Conservation (phyloP, 2,113 vertebrate species). For the Chinchilla lanigera region DNA sequence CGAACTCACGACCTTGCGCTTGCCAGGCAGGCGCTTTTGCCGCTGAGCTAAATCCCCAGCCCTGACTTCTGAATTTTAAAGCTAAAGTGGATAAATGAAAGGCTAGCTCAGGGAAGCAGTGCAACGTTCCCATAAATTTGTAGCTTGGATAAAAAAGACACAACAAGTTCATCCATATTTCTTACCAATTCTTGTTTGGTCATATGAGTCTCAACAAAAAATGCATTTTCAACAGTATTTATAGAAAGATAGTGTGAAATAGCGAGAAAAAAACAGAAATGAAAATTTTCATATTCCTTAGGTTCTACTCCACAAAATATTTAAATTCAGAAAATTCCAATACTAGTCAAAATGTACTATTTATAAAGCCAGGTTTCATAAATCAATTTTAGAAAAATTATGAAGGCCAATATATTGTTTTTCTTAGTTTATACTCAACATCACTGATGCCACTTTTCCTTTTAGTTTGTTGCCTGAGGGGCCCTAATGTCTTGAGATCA, state of each 20-base stretch:
- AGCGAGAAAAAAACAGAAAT: neutral
- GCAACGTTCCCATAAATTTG: neutral
- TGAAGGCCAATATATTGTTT: neutral
- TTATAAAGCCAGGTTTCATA: neutral
- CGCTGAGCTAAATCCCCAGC: too few relatives aligned
- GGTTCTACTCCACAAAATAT: neutral
- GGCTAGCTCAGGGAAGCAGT: neutral
- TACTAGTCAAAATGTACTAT: neutral
- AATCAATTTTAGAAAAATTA: neutral
- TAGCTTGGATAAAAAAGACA: neutral
- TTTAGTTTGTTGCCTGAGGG: neutral
- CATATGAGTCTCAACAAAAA: neutral
- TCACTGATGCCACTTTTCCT: neutral
- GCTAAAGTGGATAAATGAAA: neutral
- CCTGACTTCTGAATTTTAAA: neutral
- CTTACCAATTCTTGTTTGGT: neutral
- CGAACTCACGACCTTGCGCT: too few relatives aligned
- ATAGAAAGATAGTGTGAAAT: neutral
- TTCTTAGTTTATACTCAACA: neutral
- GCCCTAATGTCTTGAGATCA: neutral
- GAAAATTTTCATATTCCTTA: neutral
- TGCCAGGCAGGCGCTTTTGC: too few relatives aligned
- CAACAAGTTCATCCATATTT: neutral
- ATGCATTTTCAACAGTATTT: neutral
- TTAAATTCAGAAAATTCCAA: constrained; percentile 1